Conservation (phyloP, 2,888 invertebrate species). For the Erebia aethiops region DNA sequence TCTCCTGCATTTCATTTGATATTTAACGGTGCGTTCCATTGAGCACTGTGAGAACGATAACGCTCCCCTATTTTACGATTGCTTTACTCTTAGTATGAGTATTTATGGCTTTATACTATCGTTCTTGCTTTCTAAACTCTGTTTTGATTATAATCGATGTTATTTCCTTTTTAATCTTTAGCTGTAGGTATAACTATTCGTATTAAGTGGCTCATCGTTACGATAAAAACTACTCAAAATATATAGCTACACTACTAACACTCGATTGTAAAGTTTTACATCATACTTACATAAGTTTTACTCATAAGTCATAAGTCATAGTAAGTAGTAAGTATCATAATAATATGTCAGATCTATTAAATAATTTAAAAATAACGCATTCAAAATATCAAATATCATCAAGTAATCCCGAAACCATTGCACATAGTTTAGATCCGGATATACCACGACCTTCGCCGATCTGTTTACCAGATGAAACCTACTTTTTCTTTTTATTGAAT, state of each 20-base stretch:
- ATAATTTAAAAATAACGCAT: neutral
- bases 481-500: no score
- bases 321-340: no score
- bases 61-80: constrained; percentile 41
- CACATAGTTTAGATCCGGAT: no score
- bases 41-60: constrained; percentile 43
- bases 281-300: no score
- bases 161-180: constrained; percentile 6
- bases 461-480: no score
- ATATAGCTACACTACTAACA: neutral
- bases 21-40: constrained; percentile 55
- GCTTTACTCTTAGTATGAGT: constrained; percentile 27
- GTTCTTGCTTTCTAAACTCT: constrained; percentile 9
- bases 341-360: neutral
- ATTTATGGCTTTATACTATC: constrained; percentile 9
- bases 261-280: no score
- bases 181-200: neutral
- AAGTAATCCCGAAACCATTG: constrained; percentile 52
- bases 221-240: neutral
- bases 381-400: constrained; percentile 45
- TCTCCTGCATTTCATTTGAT: constrained; percentile 53
- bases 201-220: neutral
- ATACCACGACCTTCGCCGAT: no score
- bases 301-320: no score
- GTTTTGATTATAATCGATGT: neutral